Conservation (phyloP, 2,888 invertebrate species). For the Oligia fasciuncula region DNA sequence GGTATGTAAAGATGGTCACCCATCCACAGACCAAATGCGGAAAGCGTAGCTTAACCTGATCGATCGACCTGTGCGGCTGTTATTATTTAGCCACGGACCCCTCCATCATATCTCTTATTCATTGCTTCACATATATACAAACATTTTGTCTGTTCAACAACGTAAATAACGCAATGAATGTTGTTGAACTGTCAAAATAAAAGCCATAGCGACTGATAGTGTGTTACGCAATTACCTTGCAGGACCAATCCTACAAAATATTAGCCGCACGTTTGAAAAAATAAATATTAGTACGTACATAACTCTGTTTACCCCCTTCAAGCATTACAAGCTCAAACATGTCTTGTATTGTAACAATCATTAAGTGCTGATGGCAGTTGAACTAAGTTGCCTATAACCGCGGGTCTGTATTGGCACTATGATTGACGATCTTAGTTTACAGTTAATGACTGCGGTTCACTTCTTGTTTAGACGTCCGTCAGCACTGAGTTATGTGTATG, state of each 20-base stretch:
- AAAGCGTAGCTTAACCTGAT: too few relatives aligned
- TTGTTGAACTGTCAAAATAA: too few relatives aligned
- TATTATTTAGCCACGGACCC: too few relatives aligned
- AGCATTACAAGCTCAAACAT: slow-evolving; percentile 1
- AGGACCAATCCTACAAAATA: background rate
- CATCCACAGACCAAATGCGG: too few relatives aligned
- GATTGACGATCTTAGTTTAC: slow-evolving; percentile 46
- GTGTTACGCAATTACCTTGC: too few relatives aligned
- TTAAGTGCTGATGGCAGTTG: slow-evolving; percentile 31
- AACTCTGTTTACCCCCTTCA: background rate
- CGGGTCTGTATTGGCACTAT: slow-evolving; percentile 43
- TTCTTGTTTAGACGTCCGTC: slow-evolving; percentile 31
- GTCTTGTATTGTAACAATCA: slow-evolving; percentile 18
- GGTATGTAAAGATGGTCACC: too few relatives aligned
- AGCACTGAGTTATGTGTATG: slow-evolving; percentile 17
- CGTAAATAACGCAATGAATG: too few relatives aligned
- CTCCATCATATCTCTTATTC: too few relatives aligned
- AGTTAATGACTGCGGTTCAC: slow-evolving; percentile 35
- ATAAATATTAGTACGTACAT: background rate
- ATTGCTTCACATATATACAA: too few relatives aligned
- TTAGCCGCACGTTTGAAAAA: background rate
- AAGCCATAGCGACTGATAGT: too few relatives aligned
- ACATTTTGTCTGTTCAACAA: too few relatives aligned
- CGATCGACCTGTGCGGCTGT: too few relatives aligned
- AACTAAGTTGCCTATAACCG: slow-evolving; percentile 28